Percentiles rank a stretch among this genome's conserved stretches.
phyloP scores from a whole-genome alignment of 2,797 vertebrate species.

The Heterohyrax brucei region DNA sequence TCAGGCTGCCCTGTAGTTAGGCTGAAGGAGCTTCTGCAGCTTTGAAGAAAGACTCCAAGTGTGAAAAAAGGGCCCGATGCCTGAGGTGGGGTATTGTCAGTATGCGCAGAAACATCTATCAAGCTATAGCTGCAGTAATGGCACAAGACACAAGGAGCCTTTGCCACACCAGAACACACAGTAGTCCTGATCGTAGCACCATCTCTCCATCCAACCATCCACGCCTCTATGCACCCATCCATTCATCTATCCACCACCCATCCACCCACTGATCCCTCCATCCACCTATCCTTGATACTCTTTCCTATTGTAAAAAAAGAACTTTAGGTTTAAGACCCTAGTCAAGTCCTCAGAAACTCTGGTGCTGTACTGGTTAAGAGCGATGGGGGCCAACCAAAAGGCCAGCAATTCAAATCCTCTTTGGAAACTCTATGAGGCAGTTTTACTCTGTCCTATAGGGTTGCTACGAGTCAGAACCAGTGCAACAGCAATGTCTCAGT shows the following conservation, averaged over 20 bases:
- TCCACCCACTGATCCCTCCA: neutral
- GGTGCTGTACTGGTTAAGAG: no score
- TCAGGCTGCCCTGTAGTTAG: neutral
- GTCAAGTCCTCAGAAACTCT: no score
- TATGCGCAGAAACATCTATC: neutral
- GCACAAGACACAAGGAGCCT: neutral
- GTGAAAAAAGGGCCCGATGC: neutral
- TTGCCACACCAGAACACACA: neutral
- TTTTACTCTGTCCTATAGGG: no score
- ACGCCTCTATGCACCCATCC: neutral
- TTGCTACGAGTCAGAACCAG: no score
- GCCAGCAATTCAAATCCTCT: no score
- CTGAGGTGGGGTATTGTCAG: neutral
- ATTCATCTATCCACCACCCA: neutral
- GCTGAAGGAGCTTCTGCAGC: constrained; percentile 3
- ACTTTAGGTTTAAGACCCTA: neutral
- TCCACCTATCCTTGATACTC: neutral
- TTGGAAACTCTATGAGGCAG: no score
- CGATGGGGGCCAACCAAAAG: no score
- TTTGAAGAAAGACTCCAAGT: neutral
- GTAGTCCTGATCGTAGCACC: neutral
- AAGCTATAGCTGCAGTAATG: neutral
- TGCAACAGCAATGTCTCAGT: no score
- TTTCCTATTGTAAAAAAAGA: neutral
- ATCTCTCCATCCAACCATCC: neutral